Percentiles rank a stretch among this genome's conserved stretches.
phyloP scores from a whole-genome alignment of 2,888 invertebrate genomes.

The Bellardia pandia region DNA sequence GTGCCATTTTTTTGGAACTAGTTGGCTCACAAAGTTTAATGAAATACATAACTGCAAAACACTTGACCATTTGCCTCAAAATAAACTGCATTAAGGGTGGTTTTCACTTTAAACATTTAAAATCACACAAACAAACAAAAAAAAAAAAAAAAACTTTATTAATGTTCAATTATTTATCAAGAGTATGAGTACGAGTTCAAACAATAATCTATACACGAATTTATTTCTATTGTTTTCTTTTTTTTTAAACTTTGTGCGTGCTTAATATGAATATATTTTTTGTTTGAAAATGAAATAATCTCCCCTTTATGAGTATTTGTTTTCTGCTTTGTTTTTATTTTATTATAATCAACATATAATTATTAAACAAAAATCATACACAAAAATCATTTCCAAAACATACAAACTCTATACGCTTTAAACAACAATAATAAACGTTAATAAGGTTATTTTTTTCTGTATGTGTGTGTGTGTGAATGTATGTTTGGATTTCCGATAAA shows the following conservation, averaged over 20 bases:
- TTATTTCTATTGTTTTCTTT: constrained; percentile 35
- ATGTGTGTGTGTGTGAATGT: constrained; percentile 1
- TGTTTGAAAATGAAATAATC: constrained; percentile 32
- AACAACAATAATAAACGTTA: constrained; percentile 58
- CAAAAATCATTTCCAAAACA: constrained; percentile 34
- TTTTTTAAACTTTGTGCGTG: constrained; percentile 57
- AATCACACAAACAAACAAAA: not conserved
- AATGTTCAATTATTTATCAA: constrained; percentile 58
- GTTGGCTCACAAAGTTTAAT: not conserved
- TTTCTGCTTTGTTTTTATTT: constrained; percentile 31
- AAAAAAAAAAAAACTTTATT: constrained; percentile 30
- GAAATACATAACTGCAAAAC: not conserved
- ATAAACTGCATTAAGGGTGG: constrained; percentile 39
- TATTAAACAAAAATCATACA: constrained; percentile 68
- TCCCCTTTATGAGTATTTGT: constrained; percentile 29
- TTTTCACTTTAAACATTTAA: not conserved
- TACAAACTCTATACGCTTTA: not conserved
- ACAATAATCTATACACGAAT: constrained; percentile 34
- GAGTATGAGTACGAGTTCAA: constrained; percentile 5
- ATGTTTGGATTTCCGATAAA: constrained; percentile 35
- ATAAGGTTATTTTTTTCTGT: constrained; percentile 66
- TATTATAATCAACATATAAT: constrained; percentile 69
- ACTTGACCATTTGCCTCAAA: constrained; percentile 45
- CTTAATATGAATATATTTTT: constrained; percentile 54
- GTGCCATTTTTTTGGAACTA: not conserved